phyloP scores from a whole-genome alignment of 2,888 invertebrate species.

The Exocentrus adspersus region DNA sequence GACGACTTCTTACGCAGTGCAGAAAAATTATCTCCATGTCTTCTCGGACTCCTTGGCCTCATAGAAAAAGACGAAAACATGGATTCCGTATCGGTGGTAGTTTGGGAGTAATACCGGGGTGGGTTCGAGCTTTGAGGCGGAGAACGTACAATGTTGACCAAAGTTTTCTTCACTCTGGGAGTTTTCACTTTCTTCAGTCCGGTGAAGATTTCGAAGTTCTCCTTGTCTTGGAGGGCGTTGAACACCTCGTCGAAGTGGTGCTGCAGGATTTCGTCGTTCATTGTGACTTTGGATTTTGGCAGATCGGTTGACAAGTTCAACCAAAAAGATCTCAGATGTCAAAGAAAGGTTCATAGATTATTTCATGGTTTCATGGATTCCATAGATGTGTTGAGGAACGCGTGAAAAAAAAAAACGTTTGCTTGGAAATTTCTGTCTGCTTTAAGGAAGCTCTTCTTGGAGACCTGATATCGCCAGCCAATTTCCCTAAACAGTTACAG shows the following conservation, averaged over 20 bases:
- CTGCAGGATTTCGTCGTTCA: slow-evolving; percentile 47
- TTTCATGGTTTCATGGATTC: too few species aligned
- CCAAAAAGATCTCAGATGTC: background rate
- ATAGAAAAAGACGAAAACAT: background rate
- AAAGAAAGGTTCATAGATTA: too few species aligned
- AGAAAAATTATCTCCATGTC: background rate
- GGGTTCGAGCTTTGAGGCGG: slow-evolving; percentile 3
- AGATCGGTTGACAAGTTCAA: background rate
- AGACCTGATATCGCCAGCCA: background rate
- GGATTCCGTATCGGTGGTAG: background rate
- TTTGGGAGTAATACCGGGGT: slow-evolving; percentile 8
- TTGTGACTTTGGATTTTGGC: slow-evolving; percentile 38
- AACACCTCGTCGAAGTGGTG: slow-evolving; percentile 51
- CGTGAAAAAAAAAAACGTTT: too few species aligned
- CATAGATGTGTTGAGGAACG: too few species aligned
- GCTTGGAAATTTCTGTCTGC: too few species aligned
- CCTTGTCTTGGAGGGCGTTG: slow-evolving; percentile 46
- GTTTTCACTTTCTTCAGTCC: slow-evolving; percentile 34
- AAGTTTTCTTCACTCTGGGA: slow-evolving; percentile 42
- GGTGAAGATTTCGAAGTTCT: slow-evolving; percentile 51
- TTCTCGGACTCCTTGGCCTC: background rate
- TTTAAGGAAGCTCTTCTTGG: too few species aligned
- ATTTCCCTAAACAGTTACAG: background rate
- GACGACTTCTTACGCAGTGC: background rate
- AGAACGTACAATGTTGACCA: slow-evolving; percentile 41